Base-by-base conservation (phyloP, 2,113 vertebrate species). In the Petromus typicus region DNA sequence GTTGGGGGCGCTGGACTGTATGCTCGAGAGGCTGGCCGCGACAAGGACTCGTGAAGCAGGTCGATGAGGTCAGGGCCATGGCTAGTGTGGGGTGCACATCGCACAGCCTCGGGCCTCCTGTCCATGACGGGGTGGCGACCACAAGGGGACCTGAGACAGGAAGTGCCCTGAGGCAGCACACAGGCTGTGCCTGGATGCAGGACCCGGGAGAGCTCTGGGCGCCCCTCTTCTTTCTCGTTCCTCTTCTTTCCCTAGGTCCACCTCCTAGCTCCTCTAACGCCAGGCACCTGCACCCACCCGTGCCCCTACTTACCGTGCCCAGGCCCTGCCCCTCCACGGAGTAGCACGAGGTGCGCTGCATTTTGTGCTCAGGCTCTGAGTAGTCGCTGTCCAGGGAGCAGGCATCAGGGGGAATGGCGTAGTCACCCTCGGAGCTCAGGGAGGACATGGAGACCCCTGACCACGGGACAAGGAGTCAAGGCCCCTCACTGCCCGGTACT, bases 351-450 rank as follows among this genome's bases (percentile, higher is more conserved):
- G 99, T 99, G 96, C 99, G 99, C 71, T 99, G 99, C 30, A 99
- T 98, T 93, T 99, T 99, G 95, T 99, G 99, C 95, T 99, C 99
- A 0, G 99, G 99, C 96, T 99, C 99, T 0, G 99, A 99, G 96
- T 98, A 99, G 96, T 99, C 99, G 1, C 99, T 99, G 97, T 99
- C 99, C 48, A 99, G 98, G 63, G 99, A 99, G 98, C 99, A 99
- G 86, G 99, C 99, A 32, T 99, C 99, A 27, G 99, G 99, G 48
- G 99, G 99, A 96, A 99, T 99, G 96, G 99, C 99, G 6, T 99
- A 99, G 98, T 99, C 99, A 18, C 99, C 98, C 98, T 99, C 99
- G 0, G 99, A 99, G 40, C 99, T 99, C 98, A 99, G 98, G 0
- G 99, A 99, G 45, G 99, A 99, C 98, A 99, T 97, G 86, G 99